These are phyloP conservation scores for Thecocarcelia acutangulata DNA, from an alignment of 2,888 invertebrate genomes.

Conservation along the genomic window DNA sequence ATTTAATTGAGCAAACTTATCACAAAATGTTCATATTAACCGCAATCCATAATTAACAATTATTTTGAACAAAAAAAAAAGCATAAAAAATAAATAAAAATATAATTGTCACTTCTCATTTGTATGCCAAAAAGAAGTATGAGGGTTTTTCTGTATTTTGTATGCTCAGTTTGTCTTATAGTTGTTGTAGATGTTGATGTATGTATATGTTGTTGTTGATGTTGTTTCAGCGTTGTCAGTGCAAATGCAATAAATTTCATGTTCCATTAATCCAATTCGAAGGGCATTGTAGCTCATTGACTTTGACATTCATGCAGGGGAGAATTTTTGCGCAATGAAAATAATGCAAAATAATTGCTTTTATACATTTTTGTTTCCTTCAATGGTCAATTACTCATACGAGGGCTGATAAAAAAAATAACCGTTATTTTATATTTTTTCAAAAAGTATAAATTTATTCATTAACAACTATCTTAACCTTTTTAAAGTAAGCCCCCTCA, in stretches of 20 bases:
- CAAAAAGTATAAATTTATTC: too few relatives aligned
- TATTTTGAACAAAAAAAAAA: too few relatives aligned
- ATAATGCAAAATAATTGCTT: background rate
- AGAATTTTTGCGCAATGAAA: constrained; percentile 11
- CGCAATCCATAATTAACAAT: too few relatives aligned
- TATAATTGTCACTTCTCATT: constrained; percentile 37
- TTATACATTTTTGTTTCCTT: background rate
- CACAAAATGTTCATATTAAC: too few relatives aligned
- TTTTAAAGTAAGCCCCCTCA: too few relatives aligned
- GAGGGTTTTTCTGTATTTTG: constrained; percentile 26
- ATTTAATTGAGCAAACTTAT: too few relatives aligned
- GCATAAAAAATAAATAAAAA: too few relatives aligned
- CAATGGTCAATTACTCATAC: too few relatives aligned
- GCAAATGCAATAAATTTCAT: constrained; percentile 3
- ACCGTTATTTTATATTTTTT: too few relatives aligned
- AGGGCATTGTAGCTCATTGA: constrained; percentile 63
- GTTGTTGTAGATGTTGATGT: background rate
- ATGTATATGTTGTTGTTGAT: background rate
- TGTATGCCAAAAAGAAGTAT: constrained; percentile 19
- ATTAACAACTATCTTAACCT: too few relatives aligned
- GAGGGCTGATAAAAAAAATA: too few relatives aligned
- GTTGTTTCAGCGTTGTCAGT: constrained; percentile 6
- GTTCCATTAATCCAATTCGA: constrained; percentile 46
- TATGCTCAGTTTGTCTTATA: background rate
- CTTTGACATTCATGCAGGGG: constrained; percentile 47